A percentile compares a stretch with the other conserved stretches of the same genome.
Evolutionary conservation across 2,888 invertebrate genomes (phyloP).

Genomic region (Leucophenga montana): DNA sequence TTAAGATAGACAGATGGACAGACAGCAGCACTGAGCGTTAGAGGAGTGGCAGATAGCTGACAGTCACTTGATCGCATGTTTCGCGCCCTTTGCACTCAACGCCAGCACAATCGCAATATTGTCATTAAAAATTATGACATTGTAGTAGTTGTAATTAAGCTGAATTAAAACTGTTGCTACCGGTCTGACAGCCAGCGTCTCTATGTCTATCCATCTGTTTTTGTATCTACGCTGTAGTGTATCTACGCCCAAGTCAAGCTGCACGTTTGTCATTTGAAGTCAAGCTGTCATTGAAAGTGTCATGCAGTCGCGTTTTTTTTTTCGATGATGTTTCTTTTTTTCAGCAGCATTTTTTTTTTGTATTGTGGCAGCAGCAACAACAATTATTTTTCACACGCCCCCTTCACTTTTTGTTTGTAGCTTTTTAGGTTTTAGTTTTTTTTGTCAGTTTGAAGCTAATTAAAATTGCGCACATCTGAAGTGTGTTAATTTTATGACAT

Average conservation of each 20-base stretch:
- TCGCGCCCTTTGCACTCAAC: too few species aligned
- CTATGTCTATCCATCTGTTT: not conserved
- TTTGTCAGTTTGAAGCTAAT: slow-evolving; percentile 44
- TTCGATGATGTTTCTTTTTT: not conserved
- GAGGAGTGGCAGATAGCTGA: not conserved
- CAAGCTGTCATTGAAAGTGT: slow-evolving; percentile 28
- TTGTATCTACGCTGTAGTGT: not conserved
- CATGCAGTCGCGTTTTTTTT: slow-evolving; percentile 50
- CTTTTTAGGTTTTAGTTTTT: slow-evolving; percentile 37
- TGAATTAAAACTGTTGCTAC: slow-evolving; percentile 1
- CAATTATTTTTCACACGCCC: not conserved
- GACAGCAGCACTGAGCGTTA: not conserved
- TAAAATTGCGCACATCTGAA: slow-evolving; percentile 4
- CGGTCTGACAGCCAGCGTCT: not conserved
- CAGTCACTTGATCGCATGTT: not conserved
- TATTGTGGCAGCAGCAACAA: too few species aligned
- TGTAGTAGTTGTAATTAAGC: not conserved
- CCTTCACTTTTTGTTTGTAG: not conserved
- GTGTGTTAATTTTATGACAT: slow-evolving; percentile 9
- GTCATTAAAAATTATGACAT: slow-evolving; percentile 2
- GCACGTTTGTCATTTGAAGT: too few species aligned
- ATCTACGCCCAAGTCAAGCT: not conserved
- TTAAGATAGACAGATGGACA: not conserved
- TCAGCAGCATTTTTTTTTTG: too few species aligned
- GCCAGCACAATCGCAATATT: slow-evolving; percentile 3